Evolutionary conservation across 2,797 vertebrate genomes (phyloP), one percentile per base, ranked within the genome.

Genomic region (Mormyrops attenuatus): DNA sequence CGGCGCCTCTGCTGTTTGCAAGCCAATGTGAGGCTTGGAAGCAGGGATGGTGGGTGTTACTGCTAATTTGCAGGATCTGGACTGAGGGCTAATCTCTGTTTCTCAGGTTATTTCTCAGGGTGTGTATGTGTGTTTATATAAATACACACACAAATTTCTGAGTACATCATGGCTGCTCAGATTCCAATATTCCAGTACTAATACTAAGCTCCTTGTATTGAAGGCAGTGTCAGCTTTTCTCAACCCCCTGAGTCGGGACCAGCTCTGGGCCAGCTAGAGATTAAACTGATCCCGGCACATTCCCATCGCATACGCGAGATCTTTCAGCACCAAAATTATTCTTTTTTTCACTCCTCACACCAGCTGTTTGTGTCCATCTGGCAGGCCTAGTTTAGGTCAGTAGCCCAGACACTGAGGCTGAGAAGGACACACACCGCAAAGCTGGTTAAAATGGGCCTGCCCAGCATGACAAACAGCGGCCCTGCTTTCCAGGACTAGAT

Each of bases 121-220:
- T 30, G 38, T 63, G 88, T 89, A 26, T 88, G 66, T 88, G 69
- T 57, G 50, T 84, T 34, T 89, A 30, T 30, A 30, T 30, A 30
- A 3, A 63, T 1, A 63, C n/a, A 22, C 57, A 60, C 5, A 3
- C 20, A 60, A 5, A 15, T 55, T 50, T 55, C 17, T 9, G 7
- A 9, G 30, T 55, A 55, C 50, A 87, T 60, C 17, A 57, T 60
- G 15, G 17, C 50, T n/a, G 34, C 85, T 90, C 86, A 60, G 26
- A 87, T 63, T 88, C 50, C 63, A 13, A 55, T 47, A 38, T 90
- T 55, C 66, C 53, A 52, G 87, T n/a, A 47, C 80, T 90, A 73
- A 69, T 88, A 53, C 89, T 85, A 88, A 88, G 73, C 44, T 66
- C 73, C 60, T 88, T 38, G 73, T 85, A 55, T 77, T 88, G 89